phyloP scores from a whole-genome alignment of 2,888 invertebrate species.

The Ochropleura leucogaster region DNA sequence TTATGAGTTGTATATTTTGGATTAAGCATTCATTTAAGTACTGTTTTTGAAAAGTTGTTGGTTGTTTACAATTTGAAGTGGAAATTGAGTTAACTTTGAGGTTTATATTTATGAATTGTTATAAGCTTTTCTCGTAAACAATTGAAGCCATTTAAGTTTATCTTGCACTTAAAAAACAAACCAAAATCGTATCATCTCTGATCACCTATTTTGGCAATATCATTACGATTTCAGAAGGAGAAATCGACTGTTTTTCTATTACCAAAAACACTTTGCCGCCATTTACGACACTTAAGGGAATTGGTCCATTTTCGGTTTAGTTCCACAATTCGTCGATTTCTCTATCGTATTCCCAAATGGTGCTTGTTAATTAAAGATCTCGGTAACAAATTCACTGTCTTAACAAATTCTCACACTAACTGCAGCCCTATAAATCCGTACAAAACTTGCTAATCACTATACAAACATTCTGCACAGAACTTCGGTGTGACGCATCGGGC shows the following conservation, averaged over 20 bases:
- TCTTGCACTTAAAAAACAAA: neutral
- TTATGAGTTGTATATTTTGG: constrained; percentile 44
- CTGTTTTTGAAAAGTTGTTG: constrained; percentile 39
- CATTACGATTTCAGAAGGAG: constrained; percentile 29
- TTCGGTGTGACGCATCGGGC: constrained; percentile 54
- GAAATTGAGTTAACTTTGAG: constrained; percentile 26
- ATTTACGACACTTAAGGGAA: constrained; percentile 41
- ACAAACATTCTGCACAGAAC: constrained; percentile 40
- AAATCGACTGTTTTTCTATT: constrained; percentile 48
- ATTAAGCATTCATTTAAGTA: constrained; percentile 44
- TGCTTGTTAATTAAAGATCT: constrained; percentile 20
- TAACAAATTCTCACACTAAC: constrained; percentile 18
- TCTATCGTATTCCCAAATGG: neutral
- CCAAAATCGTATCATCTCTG: constrained; percentile 3
- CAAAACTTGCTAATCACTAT: constrained; percentile 52
- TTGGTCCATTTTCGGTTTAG: constrained; percentile 19
- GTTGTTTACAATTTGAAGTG: constrained; percentile 29
- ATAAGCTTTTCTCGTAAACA: constrained; percentile 2
- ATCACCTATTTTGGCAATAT: constrained; percentile 15
- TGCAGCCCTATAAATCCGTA: constrained; percentile 41
- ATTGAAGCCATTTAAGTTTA: neutral
- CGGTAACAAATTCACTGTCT: constrained; percentile 8
- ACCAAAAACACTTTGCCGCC: constrained; percentile 43
- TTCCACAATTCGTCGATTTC: constrained; percentile 8
- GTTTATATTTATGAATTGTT: constrained; percentile 9